phyloP scores from a whole-genome alignment of 2,888 invertebrate species.

The Drosophila cracens region DNA sequence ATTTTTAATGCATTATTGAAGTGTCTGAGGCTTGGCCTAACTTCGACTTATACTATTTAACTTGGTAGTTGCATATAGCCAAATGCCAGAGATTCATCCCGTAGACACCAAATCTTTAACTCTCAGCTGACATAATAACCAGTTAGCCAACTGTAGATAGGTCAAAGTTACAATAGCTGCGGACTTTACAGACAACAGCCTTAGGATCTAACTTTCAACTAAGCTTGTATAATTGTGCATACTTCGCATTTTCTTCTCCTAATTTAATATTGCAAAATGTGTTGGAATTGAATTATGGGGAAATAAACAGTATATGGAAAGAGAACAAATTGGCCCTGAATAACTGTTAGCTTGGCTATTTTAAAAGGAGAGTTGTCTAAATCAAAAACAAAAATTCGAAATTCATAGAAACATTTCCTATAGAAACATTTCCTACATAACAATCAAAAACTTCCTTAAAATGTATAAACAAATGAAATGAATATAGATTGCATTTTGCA shows the following conservation, averaged over 20 bases:
- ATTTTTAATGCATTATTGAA: slow-evolving; percentile 22
- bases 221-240: slow-evolving; percentile 1
- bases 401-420: neutral
- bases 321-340: neutral
- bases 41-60: neutral
- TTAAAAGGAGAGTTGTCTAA: neutral
- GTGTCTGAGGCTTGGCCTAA: slow-evolving; percentile 35
- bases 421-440: neutral
- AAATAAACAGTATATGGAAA: neutral
- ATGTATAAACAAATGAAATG: slow-evolving; percentile 42
- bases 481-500: slow-evolving; percentile 53
- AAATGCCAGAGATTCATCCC: slow-evolving; percentile 36
- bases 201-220: slow-evolving; percentile 14
- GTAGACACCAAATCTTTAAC: slow-evolving; percentile 28
- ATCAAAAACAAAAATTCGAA: neutral
- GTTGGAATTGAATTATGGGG: neutral
- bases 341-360: neutral
- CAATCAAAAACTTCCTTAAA: slow-evolving; percentile 17
- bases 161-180: slow-evolving; percentile 46
- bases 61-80: slow-evolving; percentile 9
- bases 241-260: neutral
- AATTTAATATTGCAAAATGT: neutral
- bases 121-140: slow-evolving; percentile 52
- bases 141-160: slow-evolving; percentile 44
- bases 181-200: neutral